Evolutionary conservation across 1,140 invertebrate genomes (phyloP).

Genomic region (Marisa cornuarietis): DNA sequence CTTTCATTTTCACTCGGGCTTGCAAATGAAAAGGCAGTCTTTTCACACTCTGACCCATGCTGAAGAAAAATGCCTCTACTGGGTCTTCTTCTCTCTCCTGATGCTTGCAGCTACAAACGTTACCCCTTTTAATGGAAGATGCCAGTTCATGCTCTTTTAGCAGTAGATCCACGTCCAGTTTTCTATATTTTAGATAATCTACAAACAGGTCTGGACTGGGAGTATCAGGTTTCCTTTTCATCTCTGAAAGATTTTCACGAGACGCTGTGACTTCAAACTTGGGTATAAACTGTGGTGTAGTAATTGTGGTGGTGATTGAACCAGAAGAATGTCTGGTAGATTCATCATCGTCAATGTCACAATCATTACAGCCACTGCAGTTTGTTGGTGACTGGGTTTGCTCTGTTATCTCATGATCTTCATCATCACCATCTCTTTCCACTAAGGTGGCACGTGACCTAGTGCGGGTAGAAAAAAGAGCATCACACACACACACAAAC

Average conservation of each 20-base stretch:
- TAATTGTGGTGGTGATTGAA: background rate
- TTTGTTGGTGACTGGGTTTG: background rate
- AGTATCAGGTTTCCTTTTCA: background rate
- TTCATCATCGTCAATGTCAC: background rate
- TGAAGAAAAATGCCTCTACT: conserved; percentile 20
- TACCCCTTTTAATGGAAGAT: background rate
- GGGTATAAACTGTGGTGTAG: background rate
- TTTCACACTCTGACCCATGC: conserved; percentile 22
- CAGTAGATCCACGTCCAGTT: background rate
- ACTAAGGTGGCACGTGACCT: background rate
- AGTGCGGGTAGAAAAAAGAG: background rate
- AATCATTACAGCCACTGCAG: too few species aligned
- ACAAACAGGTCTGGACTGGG: background rate
- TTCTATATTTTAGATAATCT: background rate
- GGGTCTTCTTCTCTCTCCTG: background rate
- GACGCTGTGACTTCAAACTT: background rate
- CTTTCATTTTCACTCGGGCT: conserved; percentile 20
- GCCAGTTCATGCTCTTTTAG: background rate
- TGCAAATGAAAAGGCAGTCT: conserved; percentile 15
- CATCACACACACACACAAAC: too few species aligned
- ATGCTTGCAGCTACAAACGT: background rate
- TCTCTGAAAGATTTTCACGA: background rate
- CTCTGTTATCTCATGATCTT: background rate
- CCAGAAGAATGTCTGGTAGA: background rate
- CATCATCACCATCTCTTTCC: background rate